These are phyloP conservation scores for Aspidapion aeneum DNA, from an alignment of 2,888 invertebrate genomes.

Conservation along the genomic window DNA sequence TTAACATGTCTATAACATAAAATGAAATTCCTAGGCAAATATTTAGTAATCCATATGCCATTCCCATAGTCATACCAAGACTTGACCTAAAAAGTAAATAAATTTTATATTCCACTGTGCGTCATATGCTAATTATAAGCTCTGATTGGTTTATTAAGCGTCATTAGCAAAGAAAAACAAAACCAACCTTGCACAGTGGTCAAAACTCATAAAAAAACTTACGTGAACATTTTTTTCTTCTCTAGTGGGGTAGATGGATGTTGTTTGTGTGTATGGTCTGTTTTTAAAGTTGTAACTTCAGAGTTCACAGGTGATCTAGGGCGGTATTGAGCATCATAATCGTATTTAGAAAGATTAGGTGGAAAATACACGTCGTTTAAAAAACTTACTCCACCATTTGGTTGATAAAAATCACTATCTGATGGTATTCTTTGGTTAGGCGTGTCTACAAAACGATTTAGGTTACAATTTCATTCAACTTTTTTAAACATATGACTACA, in stretches of 20 bases:
- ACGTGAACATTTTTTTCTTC: conserved; percentile 20
- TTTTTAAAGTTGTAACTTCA: background rate
- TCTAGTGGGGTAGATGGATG: conserved; percentile 12
- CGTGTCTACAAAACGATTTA: background rate
- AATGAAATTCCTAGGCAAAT: conserved; percentile 22
- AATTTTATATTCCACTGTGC: background rate
- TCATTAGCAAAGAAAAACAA: too few relatives aligned
- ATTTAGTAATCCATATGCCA: conserved; percentile 17
- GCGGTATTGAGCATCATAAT: background rate
- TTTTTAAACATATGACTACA: too few relatives aligned
- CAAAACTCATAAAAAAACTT: conserved; percentile 6
- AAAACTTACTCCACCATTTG: background rate
- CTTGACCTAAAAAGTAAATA: conserved; percentile 16
- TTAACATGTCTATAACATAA: conserved; percentile 18
- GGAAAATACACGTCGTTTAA: background rate
- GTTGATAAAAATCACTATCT: background rate
- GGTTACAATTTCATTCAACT: too few relatives aligned
- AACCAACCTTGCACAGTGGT: background rate
- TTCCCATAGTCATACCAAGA: conserved; percentile 12
- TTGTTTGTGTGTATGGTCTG: background rate
- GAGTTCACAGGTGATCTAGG: background rate
- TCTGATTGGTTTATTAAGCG: too few relatives aligned
- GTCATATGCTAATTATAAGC: too few relatives aligned
- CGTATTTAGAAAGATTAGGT: background rate
- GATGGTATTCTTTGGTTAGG: background rate